These are phyloP conservation scores for Phocides pigmalion DNA, from an alignment of 1,140 invertebrate species.

Conservation along the genomic window DNA sequence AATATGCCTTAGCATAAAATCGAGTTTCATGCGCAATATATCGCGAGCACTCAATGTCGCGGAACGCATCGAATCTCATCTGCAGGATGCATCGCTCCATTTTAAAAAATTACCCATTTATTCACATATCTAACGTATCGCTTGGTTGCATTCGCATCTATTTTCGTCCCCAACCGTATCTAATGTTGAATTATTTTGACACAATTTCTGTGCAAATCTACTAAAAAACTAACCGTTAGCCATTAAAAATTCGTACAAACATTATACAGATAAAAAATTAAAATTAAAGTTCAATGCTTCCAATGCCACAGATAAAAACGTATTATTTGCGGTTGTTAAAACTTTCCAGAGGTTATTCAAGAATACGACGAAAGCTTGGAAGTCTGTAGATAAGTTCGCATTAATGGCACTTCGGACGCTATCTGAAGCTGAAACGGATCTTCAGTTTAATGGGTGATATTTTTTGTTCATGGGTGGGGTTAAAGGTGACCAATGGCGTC, in stretches of 20 bases:
- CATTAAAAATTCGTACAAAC: constrained; percentile 26
- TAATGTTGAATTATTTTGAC: constrained; percentile 40
- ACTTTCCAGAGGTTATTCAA: constrained; percentile 37
- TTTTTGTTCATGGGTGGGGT: constrained; percentile 79
- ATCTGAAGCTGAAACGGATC: constrained; percentile 69
- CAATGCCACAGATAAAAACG: too few species aligned
- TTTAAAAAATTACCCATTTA: constrained; percentile 65
- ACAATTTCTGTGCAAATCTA: constrained; percentile 38
- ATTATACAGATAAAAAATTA: constrained; percentile 8
- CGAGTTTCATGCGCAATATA: constrained; percentile 72
- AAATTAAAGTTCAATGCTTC: too few species aligned
- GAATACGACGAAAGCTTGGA: constrained; percentile 22
- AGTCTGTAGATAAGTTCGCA: constrained; percentile 62
- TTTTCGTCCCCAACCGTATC: constrained; percentile 51
- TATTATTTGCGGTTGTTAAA: constrained; percentile 18
- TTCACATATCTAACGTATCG: constrained; percentile 22
- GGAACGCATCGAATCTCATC: constrained; percentile 63
- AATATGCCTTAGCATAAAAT: constrained; percentile 50
- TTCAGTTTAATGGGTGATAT: constrained; percentile 76
- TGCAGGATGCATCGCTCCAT: constrained; percentile 40
- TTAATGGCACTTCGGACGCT: too few species aligned
- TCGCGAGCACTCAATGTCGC: constrained; percentile 63
- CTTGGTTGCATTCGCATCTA: constrained; percentile 37
- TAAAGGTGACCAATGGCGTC: constrained; percentile 73
- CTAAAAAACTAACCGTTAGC: constrained; percentile 19